phyloP scores from a whole-genome alignment of 2,113 vertebrate genomes.

The Lethenteron camtschaticum region DNA sequence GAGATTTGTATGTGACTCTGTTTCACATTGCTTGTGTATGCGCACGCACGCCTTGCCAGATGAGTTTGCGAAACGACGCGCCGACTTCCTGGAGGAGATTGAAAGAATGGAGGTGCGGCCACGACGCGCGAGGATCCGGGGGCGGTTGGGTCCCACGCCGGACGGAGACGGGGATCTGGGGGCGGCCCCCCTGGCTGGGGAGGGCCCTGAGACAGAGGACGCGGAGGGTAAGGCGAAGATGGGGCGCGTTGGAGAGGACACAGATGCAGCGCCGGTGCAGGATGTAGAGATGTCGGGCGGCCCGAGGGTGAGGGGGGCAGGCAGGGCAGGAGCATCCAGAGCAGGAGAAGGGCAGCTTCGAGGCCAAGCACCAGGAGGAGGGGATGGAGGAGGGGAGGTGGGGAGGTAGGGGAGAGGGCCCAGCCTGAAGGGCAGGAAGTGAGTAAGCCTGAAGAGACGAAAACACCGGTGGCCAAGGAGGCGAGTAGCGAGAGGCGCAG shows the following conservation, averaged over 20 bases:
- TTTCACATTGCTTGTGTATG: neutral
- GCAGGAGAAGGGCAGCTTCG: neutral
- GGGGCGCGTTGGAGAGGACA: too few relatives aligned
- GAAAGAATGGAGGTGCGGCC: constrained; percentile 6
- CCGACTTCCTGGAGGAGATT: neutral
- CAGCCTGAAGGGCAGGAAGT: constrained; percentile 1
- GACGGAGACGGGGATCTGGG: too few relatives aligned
- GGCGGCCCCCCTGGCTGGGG: too few relatives aligned
- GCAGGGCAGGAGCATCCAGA: neutral
- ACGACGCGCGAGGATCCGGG: neutral
- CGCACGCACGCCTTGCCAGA: neutral
- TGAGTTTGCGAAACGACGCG: neutral
- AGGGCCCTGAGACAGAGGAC: too few relatives aligned
- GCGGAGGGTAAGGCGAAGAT: too few relatives aligned
- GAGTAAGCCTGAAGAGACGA: neutral
- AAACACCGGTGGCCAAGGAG: too few relatives aligned
- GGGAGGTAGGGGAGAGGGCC: neutral
- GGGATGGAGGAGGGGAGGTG: constrained; percentile 4
- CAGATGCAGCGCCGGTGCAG: too few relatives aligned
- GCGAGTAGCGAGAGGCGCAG: neutral
- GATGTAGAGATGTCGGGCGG: neutral
- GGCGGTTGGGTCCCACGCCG: too few relatives aligned
- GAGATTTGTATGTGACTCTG: neutral
- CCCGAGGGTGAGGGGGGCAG: neutral
- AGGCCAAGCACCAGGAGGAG: neutral